Evolutionary conservation across 1,140 invertebrate species (phyloP).

Genomic region (Archegozetes longisetosus): DNA sequence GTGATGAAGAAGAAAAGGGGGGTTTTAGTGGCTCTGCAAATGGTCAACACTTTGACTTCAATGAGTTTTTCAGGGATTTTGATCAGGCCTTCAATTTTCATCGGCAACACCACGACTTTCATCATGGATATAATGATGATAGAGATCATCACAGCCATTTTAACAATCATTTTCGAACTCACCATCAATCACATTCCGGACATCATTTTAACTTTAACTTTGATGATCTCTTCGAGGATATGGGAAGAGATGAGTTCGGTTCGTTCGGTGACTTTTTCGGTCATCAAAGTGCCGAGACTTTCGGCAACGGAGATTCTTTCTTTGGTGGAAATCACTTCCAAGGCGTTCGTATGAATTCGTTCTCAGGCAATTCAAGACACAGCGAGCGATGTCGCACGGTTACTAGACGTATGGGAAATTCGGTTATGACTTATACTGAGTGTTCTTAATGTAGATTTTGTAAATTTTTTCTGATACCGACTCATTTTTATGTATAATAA

Average conservation of each 20-base stretch:
- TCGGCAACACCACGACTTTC: conserved; percentile 2
- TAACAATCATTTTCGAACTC: conserved; percentile 7
- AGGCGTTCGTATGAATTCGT: neutral
- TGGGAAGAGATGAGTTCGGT: conserved; percentile 13
- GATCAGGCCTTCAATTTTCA: conserved; percentile 21
- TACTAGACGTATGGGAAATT: conserved; percentile 30
- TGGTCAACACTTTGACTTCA: conserved; percentile 24
- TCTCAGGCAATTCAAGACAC: neutral
- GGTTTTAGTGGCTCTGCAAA: conserved; percentile 12
- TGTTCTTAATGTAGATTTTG: conserved; percentile 24
- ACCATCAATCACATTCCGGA: neutral
- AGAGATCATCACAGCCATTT: conserved; percentile 13
- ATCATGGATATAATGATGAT: conserved; percentile 12
- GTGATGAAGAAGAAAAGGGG: conserved; percentile 90
- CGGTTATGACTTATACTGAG: conserved; percentile 31
- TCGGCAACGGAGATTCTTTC: conserved; percentile 21
- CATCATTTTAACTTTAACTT: conserved; percentile 19
- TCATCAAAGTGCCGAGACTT: conserved; percentile 16
- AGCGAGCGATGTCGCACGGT: conserved; percentile 26
- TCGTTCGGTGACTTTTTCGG: neutral
- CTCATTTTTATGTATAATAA: too few relatives aligned
- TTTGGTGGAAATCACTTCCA: conserved; percentile 17
- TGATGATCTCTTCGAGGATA: conserved; percentile 22
- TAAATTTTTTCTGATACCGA: too few relatives aligned
- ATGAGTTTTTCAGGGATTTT: conserved; percentile 28